Evolutionary conservation across 2,888 invertebrate genomes (phyloP).

Genomic region (Andrena dorsata): DNA sequence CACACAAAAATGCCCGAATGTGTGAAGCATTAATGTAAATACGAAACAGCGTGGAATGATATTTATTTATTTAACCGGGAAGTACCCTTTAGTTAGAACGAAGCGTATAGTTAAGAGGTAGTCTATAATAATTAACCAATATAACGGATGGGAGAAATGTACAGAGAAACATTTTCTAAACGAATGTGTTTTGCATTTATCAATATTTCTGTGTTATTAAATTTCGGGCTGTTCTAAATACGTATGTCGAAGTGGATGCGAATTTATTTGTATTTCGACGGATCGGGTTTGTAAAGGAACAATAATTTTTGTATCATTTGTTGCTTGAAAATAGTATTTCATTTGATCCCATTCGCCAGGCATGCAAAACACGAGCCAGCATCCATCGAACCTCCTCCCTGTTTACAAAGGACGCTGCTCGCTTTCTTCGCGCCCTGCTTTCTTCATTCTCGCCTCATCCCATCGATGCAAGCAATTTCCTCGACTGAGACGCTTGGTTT

Average conservation of each 20-base stretch:
- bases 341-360: background rate
- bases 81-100: no score
- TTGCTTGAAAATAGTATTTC: slow-evolving; percentile 3
- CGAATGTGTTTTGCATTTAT: no score
- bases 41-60: no score
- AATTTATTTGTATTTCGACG: background rate
- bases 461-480: slow-evolving; percentile 46
- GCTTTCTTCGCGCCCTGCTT: slow-evolving; percentile 10
- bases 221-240: background rate
- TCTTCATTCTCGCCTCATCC: slow-evolving; percentile 14
- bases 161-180: no score
- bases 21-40: no score
- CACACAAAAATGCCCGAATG: no score
- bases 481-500: background rate
- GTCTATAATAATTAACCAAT: no score
- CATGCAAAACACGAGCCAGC: background rate
- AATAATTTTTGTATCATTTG: slow-evolving; percentile 8
- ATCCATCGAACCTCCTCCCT: slow-evolving; percentile 10
- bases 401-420: slow-evolving; percentile 21
- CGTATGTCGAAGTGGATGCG: background rate
- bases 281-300: background rate
- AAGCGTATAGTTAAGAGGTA: no score
- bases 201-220: no score
- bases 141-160: no score
- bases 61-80: no score